These are phyloP conservation scores for Bellardia bayeri DNA, from an alignment of 2,888 invertebrate genomes.

Conservation along the genomic window DNA sequence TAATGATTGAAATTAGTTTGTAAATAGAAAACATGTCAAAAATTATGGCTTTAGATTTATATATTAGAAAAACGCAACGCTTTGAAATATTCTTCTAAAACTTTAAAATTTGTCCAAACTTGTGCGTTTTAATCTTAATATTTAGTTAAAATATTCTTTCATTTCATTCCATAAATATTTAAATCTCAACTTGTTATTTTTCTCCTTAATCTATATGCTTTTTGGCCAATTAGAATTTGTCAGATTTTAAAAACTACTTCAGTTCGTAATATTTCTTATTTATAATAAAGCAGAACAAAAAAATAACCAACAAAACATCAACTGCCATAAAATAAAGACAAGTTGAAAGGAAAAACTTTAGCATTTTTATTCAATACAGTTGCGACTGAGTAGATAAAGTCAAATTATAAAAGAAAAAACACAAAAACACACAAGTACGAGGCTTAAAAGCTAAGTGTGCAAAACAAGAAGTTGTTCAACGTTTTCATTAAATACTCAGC, in stretches of 20 bases:
- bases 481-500: no score
- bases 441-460: no score
- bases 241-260: not conserved
- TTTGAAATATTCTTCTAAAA: no score
- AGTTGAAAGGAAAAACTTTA: not conserved
- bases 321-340: constrained; percentile 15
- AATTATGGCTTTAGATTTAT: no score
- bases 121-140: not conserved
- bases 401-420: not conserved
- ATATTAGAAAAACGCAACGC: no score
- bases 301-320: not conserved
- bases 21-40: no score
- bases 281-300: not conserved
- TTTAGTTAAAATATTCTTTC: not conserved
- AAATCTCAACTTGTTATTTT: not conserved
- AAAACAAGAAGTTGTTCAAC: no score
- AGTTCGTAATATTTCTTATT: not conserved
- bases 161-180: not conserved
- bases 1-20: no score
- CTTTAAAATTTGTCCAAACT: no score
- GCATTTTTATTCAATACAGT: not conserved
- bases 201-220: not conserved
- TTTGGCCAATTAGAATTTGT: constrained; percentile 25
- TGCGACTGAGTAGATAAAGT: not conserved
- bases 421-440: not conserved